Evolutionary conservation across 1,140 invertebrate genomes (phyloP).

Genomic region (Bombus picipes): DNA sequence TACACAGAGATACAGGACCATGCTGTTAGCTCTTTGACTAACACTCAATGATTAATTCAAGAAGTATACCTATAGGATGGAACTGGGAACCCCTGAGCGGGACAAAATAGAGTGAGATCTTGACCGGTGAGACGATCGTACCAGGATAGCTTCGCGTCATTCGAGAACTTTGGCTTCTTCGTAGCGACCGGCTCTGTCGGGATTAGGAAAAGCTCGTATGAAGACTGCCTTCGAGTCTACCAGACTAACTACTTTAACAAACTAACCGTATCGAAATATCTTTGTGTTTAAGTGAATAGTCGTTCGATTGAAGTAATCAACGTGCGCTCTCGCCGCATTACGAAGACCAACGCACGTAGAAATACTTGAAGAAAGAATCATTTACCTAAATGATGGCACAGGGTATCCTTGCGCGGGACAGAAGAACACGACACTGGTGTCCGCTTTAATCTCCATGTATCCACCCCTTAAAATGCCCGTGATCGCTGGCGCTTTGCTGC

Average conservation of each 20-base stretch:
- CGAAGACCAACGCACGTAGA: background rate
- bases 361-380: background rate
- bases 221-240: slow-evolving; percentile 2
- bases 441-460: slow-evolving; percentile 62
- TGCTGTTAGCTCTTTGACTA: slow-evolving; percentile 40
- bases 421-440: slow-evolving; percentile 63
- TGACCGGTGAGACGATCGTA: slow-evolving; percentile 73
- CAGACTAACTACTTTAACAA: background rate
- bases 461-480: slow-evolving; percentile 75
- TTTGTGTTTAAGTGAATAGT: background rate
- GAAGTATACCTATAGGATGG: slow-evolving; percentile 83
- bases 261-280: slow-evolving; percentile 13
- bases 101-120: slow-evolving; percentile 80
- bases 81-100: slow-evolving; percentile 88
- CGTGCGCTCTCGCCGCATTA: background rate
- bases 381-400: slow-evolving; percentile 87
- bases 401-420: slow-evolving; percentile 89
- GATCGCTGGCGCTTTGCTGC: slow-evolving; percentile 77
- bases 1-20: slow-evolving; percentile 50
- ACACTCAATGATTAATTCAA: background rate
- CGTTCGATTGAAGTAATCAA: background rate
- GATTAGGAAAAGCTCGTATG: slow-evolving; percentile 15
- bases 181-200: slow-evolving; percentile 85
- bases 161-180: slow-evolving; percentile 85
- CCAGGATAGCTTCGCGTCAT: slow-evolving; percentile 80